Percentiles rank a stretch among this genome's conserved stretches.
These are phyloP conservation scores for Eudemis profundana DNA, from an alignment of 2,888 invertebrate genomes.

Conservation along the genomic window DNA sequence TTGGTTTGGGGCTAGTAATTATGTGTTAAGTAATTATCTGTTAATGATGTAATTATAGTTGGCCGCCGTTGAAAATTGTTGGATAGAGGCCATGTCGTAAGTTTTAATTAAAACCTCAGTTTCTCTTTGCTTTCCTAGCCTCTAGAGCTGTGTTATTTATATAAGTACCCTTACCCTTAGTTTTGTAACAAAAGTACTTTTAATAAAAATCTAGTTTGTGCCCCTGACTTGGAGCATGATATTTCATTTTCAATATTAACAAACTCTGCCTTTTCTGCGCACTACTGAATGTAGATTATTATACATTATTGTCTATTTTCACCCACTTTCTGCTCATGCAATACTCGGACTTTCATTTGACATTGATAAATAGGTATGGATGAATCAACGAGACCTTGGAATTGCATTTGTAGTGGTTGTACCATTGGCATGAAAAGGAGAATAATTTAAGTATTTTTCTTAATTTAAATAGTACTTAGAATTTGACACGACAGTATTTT, in stretches of 20 bases:
- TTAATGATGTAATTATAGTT: constrained; percentile 4
- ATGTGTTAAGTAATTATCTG: neutral
- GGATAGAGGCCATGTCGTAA: constrained; percentile 8
- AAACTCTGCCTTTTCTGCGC: neutral
- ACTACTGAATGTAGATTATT: neutral
- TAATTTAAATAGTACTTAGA: no score
- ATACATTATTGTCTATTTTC: neutral
- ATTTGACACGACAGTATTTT: no score
- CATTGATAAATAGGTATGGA: no score
- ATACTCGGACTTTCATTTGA: neutral
- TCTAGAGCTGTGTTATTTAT: constrained; percentile 14
- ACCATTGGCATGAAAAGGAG: no score
- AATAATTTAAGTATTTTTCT: no score
- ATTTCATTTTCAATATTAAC: neutral
- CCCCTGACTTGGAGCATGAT: neutral
- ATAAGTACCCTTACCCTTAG: constrained; percentile 1
- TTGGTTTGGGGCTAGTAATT: no score
- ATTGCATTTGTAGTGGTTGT: no score
- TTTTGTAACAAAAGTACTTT: neutral
- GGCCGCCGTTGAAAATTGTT: constrained; percentile 7
- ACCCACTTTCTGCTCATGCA: neutral
- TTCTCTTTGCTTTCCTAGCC: constrained; percentile 28
- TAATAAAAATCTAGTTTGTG: constrained; percentile 1
- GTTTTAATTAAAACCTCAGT: constrained; percentile 33
- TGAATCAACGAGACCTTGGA: no score